These are phyloP conservation scores for Rugalucina vietnamica DNA, from an alignment of 2,888 invertebrate species.

Conservation along the genomic window DNA sequence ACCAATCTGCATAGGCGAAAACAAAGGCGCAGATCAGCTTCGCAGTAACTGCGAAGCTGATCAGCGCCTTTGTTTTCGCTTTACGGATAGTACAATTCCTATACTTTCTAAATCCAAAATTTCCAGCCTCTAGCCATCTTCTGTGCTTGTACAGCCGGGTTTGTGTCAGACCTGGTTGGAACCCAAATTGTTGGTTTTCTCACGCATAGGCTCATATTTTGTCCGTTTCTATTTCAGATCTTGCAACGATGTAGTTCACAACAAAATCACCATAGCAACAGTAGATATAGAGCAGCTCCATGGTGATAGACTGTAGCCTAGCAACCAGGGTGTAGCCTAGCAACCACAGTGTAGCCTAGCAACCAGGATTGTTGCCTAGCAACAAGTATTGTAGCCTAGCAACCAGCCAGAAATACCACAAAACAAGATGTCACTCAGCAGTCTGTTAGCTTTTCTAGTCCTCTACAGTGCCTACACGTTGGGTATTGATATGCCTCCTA, in stretches of 20 bases:
- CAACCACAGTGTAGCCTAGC: neutral
- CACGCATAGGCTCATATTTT: too few species aligned
- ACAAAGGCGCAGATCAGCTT: too few species aligned
- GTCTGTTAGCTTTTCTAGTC: slow-evolving; percentile 29
- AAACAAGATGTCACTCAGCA: neutral
- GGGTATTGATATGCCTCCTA: slow-evolving; percentile 35
- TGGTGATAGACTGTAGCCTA: neutral
- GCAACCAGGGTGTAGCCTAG: neutral
- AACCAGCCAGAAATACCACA: neutral
- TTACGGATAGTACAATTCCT: too few species aligned
- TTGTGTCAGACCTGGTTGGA: too few species aligned
- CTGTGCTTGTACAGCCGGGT: too few species aligned
- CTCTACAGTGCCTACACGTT: slow-evolving; percentile 28
- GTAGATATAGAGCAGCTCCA: slow-evolving; percentile 4
- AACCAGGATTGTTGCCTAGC: neutral
- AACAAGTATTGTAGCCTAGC: neutral
- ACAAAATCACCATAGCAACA: slow-evolving; percentile 4
- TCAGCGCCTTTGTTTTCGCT: too few species aligned
- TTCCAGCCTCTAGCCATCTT: too few species aligned
- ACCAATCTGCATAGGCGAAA: too few species aligned
- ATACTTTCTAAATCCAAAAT: too few species aligned
- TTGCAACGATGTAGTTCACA: neutral
- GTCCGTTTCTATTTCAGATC: neutral
- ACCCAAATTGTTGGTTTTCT: too few species aligned
- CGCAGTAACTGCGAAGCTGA: too few species aligned